Evolutionary conservation across 2,797 vertebrate genomes (phyloP).

Genomic region (Trachurus trachurus): DNA sequence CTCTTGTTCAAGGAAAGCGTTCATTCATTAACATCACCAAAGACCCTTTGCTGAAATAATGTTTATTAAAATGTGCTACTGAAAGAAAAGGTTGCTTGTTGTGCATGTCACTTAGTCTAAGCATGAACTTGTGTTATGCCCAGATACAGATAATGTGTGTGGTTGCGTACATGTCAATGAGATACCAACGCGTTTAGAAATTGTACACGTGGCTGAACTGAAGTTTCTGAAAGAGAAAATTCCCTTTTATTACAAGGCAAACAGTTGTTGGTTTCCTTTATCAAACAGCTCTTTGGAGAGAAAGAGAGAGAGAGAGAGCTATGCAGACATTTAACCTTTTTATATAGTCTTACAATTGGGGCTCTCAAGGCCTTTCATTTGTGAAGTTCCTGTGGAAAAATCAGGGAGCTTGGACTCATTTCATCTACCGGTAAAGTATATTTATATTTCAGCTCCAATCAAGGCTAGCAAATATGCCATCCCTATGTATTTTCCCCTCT

Average conservation of each 20-base stretch:
- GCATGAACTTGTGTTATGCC: constrained; percentile 1
- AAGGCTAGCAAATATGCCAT: constrained; percentile 95
- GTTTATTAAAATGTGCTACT: neutral
- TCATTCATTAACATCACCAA: neutral
- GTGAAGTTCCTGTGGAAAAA: constrained; percentile 80
- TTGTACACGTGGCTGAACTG: constrained; percentile 10
- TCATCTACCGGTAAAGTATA: constrained; percentile 80
- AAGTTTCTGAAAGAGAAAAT: constrained; percentile 68
- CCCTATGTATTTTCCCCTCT: constrained; percentile 92
- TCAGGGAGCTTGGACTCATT: constrained; percentile 81
- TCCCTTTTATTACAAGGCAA: constrained; percentile 70
- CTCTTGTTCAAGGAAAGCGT: neutral
- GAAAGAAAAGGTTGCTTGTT: neutral
- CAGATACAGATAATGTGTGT: neutral
- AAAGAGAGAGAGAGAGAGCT: constrained; percentile 54
- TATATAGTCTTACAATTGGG: constrained; percentile 83
- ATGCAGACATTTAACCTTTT: constrained; percentile 83
- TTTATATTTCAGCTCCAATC: constrained; percentile 93
- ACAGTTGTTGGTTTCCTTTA: constrained; percentile 80
- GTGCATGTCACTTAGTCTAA: neutral
- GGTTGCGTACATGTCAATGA: neutral
- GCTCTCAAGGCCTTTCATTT: constrained; percentile 84
- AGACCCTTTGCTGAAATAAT: neutral
- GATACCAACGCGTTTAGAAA: neutral
- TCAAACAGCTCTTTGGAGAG: constrained; percentile 68